These are phyloP conservation scores for Microtus oregoni DNA, from an alignment of 2,113 vertebrate genomes.

Conservation along the genomic window DNA sequence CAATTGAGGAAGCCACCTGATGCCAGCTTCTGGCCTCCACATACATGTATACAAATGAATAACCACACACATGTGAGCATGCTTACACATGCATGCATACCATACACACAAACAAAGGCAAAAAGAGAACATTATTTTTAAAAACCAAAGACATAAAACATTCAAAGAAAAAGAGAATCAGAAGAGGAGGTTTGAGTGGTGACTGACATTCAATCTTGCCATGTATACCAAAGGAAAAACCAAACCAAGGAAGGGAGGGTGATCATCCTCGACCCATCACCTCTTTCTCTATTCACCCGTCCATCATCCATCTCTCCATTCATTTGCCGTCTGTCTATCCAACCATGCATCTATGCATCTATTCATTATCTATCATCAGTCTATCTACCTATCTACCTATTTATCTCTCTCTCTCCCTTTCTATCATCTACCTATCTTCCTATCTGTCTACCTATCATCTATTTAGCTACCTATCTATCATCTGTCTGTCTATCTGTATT, in stretches of 20 bases:
- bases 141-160: neutral
- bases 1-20: neutral
- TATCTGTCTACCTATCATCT: neutral
- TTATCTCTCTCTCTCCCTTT: too few relatives aligned
- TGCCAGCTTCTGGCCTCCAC: neutral
- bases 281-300: neutral
- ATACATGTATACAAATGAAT: neutral
- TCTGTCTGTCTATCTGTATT: neutral
- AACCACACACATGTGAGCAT: neutral
- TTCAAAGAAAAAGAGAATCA: neutral
- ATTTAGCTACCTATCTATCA: neutral
- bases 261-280: fast-evolving
- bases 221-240: neutral
- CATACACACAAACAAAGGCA: neutral
- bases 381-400: neutral
- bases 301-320: neutral
- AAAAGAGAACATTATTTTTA: neutral
- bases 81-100: neutral
- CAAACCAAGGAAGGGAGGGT: neutral
- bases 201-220: neutral
- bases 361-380: neutral
- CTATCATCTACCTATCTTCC: neutral
- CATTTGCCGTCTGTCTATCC: neutral
- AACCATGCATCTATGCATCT: neutral
- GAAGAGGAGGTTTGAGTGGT: neutral